Evolutionary conservation across 2,888 invertebrate species (phyloP).

Genomic region (Microctonus aethiopoides): DNA sequence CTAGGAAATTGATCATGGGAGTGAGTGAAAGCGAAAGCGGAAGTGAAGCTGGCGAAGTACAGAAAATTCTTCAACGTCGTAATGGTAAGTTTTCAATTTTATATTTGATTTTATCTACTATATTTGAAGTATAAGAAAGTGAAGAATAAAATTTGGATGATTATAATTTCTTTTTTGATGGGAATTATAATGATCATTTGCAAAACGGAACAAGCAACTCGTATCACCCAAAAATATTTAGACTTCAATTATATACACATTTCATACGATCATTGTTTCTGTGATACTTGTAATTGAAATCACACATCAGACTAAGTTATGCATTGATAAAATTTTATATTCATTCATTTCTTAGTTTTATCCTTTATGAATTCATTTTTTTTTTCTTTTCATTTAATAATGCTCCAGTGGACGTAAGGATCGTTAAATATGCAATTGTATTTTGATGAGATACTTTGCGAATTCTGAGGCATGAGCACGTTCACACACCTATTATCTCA

Average conservation of each 20-base stretch:
- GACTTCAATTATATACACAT: too few species aligned
- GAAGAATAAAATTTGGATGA: too few species aligned
- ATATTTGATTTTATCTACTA: too few species aligned
- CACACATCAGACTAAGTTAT: too few species aligned
- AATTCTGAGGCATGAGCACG: slow-evolving; percentile 37
- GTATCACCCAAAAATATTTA: too few species aligned
- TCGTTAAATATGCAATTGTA: slow-evolving; percentile 55
- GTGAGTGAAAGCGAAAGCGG: slow-evolving; percentile 75
- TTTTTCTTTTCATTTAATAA: background rate
- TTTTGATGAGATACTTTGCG: slow-evolving; percentile 55
- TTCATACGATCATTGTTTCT: too few species aligned
- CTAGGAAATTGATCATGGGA: slow-evolving; percentile 47
- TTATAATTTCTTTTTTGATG: too few species aligned
- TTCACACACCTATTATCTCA: background rate
- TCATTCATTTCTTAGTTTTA: background rate
- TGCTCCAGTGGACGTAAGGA: slow-evolving; percentile 34
- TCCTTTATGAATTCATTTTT: background rate
- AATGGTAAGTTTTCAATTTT: slow-evolving; percentile 49
- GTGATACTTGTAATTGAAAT: too few species aligned
- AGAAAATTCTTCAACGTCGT: slow-evolving; percentile 71
- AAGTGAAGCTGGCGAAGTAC: slow-evolving; percentile 79
- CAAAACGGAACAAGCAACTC: too few species aligned
- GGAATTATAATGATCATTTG: too few species aligned
- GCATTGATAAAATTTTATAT: background rate
- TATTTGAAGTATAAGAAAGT: too few species aligned